Evolutionary conservation across 2,888 invertebrate species (phyloP), one percentile per base, ranked within the genome.

Genomic region (Aphidoletes aphidimyza): DNA sequence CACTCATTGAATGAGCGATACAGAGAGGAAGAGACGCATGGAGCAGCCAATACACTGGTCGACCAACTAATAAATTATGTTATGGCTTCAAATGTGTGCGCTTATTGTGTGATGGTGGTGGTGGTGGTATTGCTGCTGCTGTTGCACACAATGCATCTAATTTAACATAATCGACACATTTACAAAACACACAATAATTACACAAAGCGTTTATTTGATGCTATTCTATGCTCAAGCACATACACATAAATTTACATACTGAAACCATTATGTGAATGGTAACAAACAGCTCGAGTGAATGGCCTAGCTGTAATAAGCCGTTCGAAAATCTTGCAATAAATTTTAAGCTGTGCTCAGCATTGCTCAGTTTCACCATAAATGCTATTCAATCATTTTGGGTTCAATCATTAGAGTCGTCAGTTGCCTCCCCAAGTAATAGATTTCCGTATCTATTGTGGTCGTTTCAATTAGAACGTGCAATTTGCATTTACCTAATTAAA

Each of bases 141-240:
- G 30, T 30, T 69, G 69, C 69, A 30, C 69, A 19, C 30, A 69
- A 30, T 69, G 69, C 69, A 69, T 69, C 69, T 69, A 69, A 69
- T 69, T 69, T 69, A 69, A 69, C 69, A 69, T 69, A 69, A 69
- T 69, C 69, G 69, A 17, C 69, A 69, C 69, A 69, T 69, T 69
- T 69, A 17, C 69, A 69, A 69, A 69, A 69, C 69, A 69, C 69
- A 69, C 30, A 69, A 69, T 69, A 30, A 69, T 69, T 69, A 34
- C 69, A 69, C 69, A 69, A 69, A 14, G 69, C 69, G 30, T 54
- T 54, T 14, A 34, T n/a, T 69, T 30, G 69, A 69, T 69, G 69
- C 69, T 30, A 34, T n/a, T n/a, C 69, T 14, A 8, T 26, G 54
- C 5, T n/a, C 14, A 11, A 14, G 17, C 17, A 47, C 11, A 47